phyloP scores from a whole-genome alignment of 2,888 invertebrate species.

The Pachydiplax longipennis region DNA sequence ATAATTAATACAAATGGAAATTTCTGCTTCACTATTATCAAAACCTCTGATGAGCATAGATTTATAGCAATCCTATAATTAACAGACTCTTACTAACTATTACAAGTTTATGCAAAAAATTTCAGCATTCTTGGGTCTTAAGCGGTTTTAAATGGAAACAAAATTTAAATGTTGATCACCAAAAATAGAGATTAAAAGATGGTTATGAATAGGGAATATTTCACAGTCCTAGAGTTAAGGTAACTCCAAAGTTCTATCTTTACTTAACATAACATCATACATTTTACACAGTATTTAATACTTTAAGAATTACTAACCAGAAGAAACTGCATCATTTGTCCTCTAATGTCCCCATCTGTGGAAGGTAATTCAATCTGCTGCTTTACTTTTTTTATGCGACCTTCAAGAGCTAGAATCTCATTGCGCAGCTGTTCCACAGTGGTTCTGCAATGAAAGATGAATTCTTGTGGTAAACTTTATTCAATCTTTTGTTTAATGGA shows the following conservation, averaged over 20 bases:
- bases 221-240: too few species aligned
- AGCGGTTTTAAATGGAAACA: too few species aligned
- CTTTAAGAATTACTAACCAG: conserved; percentile 63
- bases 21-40: too few species aligned
- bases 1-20: too few species aligned
- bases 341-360: conserved; percentile 82
- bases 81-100: too few species aligned
- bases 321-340: conserved; percentile 88
- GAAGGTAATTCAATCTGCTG: conserved; percentile 78
- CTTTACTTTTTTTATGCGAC: conserved; percentile 79
- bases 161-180: too few species aligned
- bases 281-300: background rate
- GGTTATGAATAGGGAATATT: too few species aligned
- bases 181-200: too few species aligned
- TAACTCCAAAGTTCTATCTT: background rate
- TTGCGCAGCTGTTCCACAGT: conserved; percentile 88
- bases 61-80: too few species aligned
- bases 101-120: too few species aligned
- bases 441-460: conserved; percentile 66
- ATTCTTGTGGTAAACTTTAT: background rate
- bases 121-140: too few species aligned
- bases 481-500: background rate
- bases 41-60: too few species aligned
- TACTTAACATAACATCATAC: background rate
- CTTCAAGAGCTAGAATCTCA: conserved; percentile 83